Evolutionary conservation across 2,888 invertebrate species (phyloP), one percentile per base, ranked within the genome.

Genomic region (Megastigmus dorsalis): DNA sequence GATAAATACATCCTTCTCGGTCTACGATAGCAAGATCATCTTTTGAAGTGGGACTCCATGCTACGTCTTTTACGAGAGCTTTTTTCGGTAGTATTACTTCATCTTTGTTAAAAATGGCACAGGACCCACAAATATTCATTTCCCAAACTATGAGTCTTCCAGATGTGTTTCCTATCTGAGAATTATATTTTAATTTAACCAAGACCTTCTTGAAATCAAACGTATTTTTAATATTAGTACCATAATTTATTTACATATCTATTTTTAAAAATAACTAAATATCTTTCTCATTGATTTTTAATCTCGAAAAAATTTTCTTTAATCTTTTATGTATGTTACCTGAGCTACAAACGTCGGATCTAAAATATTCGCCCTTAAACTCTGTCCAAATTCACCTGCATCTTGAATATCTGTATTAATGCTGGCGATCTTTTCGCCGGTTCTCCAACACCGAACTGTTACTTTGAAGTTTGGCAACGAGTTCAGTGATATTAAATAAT

Each of bases 361-460:
- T 0, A 28, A 23, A 2, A 71, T 72, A 10, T 78, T 83, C 3
- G 81, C 75, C 30, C 77, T 77, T 2, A 87, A 71, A 3, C 74
- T 72, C 71, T 87, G 87, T 2, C 78, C 81, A 28, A 77, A 66
- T 10, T 50, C 13, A 10, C 78, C 71, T 0, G 78, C 63, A 66
- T 87, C 86, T 0, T 68, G 74, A 6, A 88, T 81, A 1, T 18
- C 7, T 0, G 84, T 86, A 3, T 87, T 81, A 1, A 90, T 79
- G 0, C 85, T 81, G 1, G 87, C 80, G 9, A 92, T 86, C 52
- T 90, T 89, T 75, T 90, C 90, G 0, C 90, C 90, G 0, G 89
- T 92, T 78, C 93, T 91, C 93, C 93, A 94, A 82, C 91, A 92
- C 92, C 93, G 94, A 18, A 94, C 88, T 1, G 89, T 90, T 36